Conservation (phyloP, 2,888 invertebrate genomes). For the Mesorhabditis belari region DNA sequence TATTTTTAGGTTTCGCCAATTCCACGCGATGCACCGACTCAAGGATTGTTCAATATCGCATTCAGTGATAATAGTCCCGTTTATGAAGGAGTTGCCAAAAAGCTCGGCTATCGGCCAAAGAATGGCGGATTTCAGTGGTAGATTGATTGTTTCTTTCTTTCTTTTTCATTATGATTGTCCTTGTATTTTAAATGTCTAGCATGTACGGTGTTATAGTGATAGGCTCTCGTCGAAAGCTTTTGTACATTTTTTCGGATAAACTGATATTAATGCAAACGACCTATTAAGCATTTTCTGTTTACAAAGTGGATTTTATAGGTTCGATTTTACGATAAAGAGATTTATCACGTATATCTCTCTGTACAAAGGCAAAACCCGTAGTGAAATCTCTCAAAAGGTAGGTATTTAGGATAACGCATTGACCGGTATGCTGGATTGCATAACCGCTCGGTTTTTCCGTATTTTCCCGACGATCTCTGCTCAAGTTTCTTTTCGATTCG, state of each 20-base stretch:
- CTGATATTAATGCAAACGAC: too few relatives aligned
- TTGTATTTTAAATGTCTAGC: neutral
- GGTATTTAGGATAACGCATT: constrained; percentile 13
- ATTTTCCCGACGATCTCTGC: constrained; percentile 4
- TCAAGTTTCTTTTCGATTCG: neutral
- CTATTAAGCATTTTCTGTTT: too few relatives aligned
- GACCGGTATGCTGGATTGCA: constrained; percentile 34
- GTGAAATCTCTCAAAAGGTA: too few relatives aligned
- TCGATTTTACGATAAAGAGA: too few relatives aligned
- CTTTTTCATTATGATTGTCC: neutral
- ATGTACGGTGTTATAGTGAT: neutral
- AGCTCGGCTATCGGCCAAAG: constrained; percentile 42
- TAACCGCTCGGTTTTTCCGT: constrained; percentile 25
- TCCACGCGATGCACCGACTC: constrained; percentile 23
- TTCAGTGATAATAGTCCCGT: constrained; percentile 33
- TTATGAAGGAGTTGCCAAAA: constrained; percentile 45
- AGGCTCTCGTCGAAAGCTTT: too few relatives aligned
- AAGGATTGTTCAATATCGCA: constrained; percentile 19
- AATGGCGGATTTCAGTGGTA: constrained; percentile 34
- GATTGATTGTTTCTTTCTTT: neutral
- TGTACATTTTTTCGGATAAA: too few relatives aligned
- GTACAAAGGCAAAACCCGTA: too few relatives aligned
- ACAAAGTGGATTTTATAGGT: too few relatives aligned
- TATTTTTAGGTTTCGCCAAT: constrained; percentile 23
- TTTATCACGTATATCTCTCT: too few relatives aligned